A percentile compares a stretch with the other conserved stretches of the same genome.
Conservation (phyloP, 2,888 invertebrate species). For the Aleiodes alternator region DNA sequence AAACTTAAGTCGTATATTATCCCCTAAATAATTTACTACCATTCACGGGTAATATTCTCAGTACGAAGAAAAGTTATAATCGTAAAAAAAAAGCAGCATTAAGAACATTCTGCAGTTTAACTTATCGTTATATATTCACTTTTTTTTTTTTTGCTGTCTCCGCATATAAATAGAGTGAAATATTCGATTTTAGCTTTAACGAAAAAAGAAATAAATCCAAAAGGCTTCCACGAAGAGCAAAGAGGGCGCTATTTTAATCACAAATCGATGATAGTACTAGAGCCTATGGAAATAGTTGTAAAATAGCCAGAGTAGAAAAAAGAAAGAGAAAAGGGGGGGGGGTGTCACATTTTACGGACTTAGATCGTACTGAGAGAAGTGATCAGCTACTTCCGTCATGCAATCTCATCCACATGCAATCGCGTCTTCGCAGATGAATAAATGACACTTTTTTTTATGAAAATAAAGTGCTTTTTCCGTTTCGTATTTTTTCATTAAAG, state of each 20-base stretch:
- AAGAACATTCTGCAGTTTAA: background rate
- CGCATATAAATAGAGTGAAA: background rate
- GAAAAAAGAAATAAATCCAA: conserved; percentile 14
- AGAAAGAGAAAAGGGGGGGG: background rate
- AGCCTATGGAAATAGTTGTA: background rate
- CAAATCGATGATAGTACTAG: conserved; percentile 25
- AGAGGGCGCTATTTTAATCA: conserved; percentile 27
- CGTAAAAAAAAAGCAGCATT: background rate
- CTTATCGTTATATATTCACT: no score
- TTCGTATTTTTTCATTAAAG: no score
- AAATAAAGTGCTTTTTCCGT: no score
- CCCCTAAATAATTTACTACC: no score
- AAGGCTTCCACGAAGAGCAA: conserved; percentile 21
- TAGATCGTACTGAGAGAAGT: background rate
- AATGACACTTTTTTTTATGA: background rate
- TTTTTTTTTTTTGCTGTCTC: no score
- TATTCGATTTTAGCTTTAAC: conserved; percentile 26
- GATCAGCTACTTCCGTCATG: conserved; percentile 4
- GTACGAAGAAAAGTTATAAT: no score
- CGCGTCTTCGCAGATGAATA: no score
- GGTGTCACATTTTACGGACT: background rate
- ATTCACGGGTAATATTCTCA: no score
- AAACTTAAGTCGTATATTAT: no score
- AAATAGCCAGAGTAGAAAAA: background rate
- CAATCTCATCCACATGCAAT: background rate